Percentiles rank a stretch among this genome's conserved stretches.
Evolutionary conservation across 2,888 invertebrate genomes (phyloP).

Genomic region (Dryobotodes eremita): DNA sequence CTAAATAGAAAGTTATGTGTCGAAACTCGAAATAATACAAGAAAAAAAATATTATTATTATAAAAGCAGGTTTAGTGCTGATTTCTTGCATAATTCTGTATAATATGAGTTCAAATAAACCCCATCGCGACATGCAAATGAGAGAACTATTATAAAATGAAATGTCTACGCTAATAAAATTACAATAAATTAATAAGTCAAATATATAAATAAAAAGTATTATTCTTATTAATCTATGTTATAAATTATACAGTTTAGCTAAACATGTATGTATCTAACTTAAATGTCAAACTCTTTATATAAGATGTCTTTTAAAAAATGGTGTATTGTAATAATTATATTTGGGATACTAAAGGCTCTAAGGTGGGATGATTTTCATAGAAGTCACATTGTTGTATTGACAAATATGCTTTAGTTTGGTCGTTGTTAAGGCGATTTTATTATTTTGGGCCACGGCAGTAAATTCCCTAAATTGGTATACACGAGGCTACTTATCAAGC

Average conservation of each 20-base stretch:
- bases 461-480: not conserved
- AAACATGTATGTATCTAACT: conserved; percentile 7
- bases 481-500: too few relatives aligned
- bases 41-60: not conserved
- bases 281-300: conserved; percentile 32
- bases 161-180: conserved; percentile 8
- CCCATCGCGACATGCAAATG: conserved; percentile 9
- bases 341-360: conserved; percentile 9
- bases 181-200: conserved; percentile 2
- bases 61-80: not conserved
- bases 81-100: conserved; percentile 4
- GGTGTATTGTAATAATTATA: conserved; percentile 5
- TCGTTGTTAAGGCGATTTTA: not conserved
- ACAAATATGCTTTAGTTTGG: not conserved
- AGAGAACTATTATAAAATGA: conserved; percentile 21
- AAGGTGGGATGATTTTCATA: not conserved
- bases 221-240: conserved; percentile 51
- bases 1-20: not conserved
- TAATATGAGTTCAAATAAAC: not conserved
- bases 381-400: not conserved
- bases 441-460: not conserved
- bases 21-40: not conserved
- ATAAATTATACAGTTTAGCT: conserved; percentile 10
- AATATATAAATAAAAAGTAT: conserved; percentile 42
- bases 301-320: conserved; percentile 23